Evolutionary conservation across 2,113 vertebrate genomes (phyloP).

Genomic region (Myiozetetes cayanensis): DNA sequence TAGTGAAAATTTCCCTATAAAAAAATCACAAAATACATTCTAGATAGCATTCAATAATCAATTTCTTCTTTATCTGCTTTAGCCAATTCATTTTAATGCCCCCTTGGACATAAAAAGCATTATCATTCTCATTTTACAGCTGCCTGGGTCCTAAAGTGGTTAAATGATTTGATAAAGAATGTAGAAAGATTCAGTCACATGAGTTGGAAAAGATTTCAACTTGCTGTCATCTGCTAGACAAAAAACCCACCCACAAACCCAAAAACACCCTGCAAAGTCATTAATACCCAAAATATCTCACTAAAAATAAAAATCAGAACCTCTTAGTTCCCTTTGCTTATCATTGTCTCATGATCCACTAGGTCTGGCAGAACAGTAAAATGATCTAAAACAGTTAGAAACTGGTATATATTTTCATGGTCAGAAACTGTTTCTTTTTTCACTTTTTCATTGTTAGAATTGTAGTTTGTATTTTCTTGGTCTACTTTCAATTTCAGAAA

Average conservation of each 20-base stretch:
- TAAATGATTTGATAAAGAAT: neutral
- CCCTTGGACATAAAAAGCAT: neutral
- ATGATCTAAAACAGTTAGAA: neutral
- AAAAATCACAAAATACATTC: neutral
- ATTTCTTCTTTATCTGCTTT: neutral
- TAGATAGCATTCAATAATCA: neutral
- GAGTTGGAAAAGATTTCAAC: conserved; percentile 4
- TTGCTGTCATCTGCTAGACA: neutral
- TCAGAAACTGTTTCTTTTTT: neutral
- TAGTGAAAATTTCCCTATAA: neutral
- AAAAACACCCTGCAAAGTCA: conserved; percentile 26
- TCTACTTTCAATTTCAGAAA: neutral
- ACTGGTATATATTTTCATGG: neutral
- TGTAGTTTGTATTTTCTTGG: neutral
- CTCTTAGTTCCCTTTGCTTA: conserved; percentile 37
- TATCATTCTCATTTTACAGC: neutral
- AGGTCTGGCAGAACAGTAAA: neutral
- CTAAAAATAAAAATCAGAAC: conserved; percentile 62
- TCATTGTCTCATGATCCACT: neutral
- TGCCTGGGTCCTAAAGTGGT: neutral
- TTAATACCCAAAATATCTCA: conserved; percentile 15
- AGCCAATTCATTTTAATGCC: neutral
- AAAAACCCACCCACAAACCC: neutral
- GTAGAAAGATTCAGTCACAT: conserved; percentile 2
- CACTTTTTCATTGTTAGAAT: neutral